Base-by-base conservation (phyloP, 2,797 vertebrate genomes). In the Ataeniobius toweri region DNA sequence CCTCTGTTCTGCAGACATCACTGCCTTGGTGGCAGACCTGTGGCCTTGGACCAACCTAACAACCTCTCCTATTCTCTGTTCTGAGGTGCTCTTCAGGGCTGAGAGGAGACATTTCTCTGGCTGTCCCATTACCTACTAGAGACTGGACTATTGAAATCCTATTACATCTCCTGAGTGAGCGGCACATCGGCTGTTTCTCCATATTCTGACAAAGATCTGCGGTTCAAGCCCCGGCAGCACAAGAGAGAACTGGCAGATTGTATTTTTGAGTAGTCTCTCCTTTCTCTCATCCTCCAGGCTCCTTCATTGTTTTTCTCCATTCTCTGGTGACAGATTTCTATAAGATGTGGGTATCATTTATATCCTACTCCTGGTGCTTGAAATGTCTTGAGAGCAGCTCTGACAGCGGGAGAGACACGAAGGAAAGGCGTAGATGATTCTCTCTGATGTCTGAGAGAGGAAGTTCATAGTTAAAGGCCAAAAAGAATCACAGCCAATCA, bases 111-210 rank as follows among this genome's bases (percentile, higher is more conserved):
- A 86, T 80, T 79, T 82, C 78, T 81, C 46, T 1, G 69, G 73
- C 86, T 84, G 81, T 79, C 73, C 88, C 83, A 87, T 89, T 91
- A 89, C 83, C 87, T 85, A 72, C 78, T 69, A 53, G 56, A 87
- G 77, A 75, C 77, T 26, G 78, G 78, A 86, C 85, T 80, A 86
- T 65, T 91, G 82, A 89, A 89, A 88, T 84, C 44, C 67, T 59
- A 89, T 93, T 89, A 86, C 78, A 79, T 75, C 76, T 71, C 73
- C 83, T 71, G 78, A 65, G 76, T 73, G 80, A 86, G 79, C 71
- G 70, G 55, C 82, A 28, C 58, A 75, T 79, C 6, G 1, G 50
- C 72, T 77, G 78, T 76, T 72, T 80, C 81, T 86, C 87, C 83
- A 78, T 89, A 86, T 85, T 73, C 77, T 0, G 48, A 85, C 83